Conservation (phyloP, 2,888 invertebrate species). For the Lasioglossum figueresi region DNA sequence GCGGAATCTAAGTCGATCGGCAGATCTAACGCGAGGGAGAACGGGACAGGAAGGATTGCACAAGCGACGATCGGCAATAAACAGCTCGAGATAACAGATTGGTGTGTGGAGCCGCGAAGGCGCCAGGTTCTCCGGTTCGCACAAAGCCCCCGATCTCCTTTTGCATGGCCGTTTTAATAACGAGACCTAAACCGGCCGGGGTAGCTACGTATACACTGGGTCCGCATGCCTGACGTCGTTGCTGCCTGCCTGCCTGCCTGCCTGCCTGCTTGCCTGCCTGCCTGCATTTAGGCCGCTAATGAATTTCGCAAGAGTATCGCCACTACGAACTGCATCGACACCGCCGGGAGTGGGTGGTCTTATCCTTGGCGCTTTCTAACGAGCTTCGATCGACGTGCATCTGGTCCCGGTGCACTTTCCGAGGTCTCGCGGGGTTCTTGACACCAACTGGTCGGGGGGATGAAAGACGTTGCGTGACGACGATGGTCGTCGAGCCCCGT, state of each 20-base stretch:
- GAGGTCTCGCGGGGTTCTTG: slow-evolving; percentile 29
- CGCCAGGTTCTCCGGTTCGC: slow-evolving; percentile 17
- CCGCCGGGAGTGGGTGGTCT: slow-evolving; percentile 71
- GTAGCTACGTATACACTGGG: slow-evolving; percentile 31
- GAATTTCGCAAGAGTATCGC: slow-evolving; percentile 76
- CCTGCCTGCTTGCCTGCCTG: slow-evolving; percentile 20
- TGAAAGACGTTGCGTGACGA: slow-evolving; percentile 13
- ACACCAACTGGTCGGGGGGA: background rate
- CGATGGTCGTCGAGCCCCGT: background rate
- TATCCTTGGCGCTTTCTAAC: slow-evolving; percentile 78
- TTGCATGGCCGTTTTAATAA: slow-evolving; percentile 45
- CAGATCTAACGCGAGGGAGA: slow-evolving; percentile 22
- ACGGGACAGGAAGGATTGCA: slow-evolving; percentile 33
- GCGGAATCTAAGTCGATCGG: slow-evolving; percentile 24
- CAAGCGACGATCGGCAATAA: slow-evolving; percentile 36
- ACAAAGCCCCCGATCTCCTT: slow-evolving; percentile 3
- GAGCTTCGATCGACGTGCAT: slow-evolving; percentile 47
- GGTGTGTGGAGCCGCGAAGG: slow-evolving; percentile 20
- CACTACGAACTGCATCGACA: slow-evolving; percentile 66
- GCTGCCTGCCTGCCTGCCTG: slow-evolving; percentile 31
- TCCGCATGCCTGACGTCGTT: no score
- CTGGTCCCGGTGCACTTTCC: slow-evolving; percentile 14
- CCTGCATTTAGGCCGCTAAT: slow-evolving; percentile 70
- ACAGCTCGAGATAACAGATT: slow-evolving; percentile 32
- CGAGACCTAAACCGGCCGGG: slow-evolving; percentile 49